A percentile compares a stretch with the other conserved stretches of the same genome.
These are phyloP conservation scores for Phodopus roborovskii DNA, from an alignment of 2,113 vertebrate species.

Conservation along the genomic window DNA sequence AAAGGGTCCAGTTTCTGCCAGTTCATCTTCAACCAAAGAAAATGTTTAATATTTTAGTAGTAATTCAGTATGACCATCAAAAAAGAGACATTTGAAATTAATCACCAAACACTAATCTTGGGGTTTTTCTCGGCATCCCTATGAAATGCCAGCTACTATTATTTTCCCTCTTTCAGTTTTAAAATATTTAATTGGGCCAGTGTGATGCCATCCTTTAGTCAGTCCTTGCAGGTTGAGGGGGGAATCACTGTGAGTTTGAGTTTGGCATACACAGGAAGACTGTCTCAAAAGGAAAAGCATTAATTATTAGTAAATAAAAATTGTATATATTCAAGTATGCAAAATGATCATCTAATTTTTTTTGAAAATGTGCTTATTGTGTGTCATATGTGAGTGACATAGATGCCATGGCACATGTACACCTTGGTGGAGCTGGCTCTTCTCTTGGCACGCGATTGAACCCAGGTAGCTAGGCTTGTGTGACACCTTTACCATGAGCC, in stretches of 20 bases:
- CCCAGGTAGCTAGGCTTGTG: neutral
- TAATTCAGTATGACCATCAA: neutral
- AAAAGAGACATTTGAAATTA: neutral
- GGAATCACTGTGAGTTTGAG: neutral
- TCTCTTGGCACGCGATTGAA: neutral
- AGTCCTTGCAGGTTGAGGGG: neutral
- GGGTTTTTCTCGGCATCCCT: neutral
- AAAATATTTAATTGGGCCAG: neutral
- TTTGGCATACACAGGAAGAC: neutral
- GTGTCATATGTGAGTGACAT: neutral
- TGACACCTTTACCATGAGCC: neutral
- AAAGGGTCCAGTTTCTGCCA: conserved; percentile 20
- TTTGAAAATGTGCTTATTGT: neutral
- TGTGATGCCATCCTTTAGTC: neutral
- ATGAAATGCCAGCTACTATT: neutral
- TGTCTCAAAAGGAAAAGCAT: neutral
- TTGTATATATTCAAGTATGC: neutral
- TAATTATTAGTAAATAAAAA: neutral
- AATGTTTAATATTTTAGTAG: conserved; percentile 26
- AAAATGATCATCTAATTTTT: neutral
- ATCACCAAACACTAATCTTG: conserved; percentile 7
- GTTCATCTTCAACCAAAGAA: conserved; percentile 13
- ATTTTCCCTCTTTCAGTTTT: neutral
- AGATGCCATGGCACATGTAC: neutral
- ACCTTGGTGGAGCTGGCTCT: neutral